Evolutionary conservation across 2,797 vertebrate genomes (phyloP).

Genomic region (Sparus aurata): DNA sequence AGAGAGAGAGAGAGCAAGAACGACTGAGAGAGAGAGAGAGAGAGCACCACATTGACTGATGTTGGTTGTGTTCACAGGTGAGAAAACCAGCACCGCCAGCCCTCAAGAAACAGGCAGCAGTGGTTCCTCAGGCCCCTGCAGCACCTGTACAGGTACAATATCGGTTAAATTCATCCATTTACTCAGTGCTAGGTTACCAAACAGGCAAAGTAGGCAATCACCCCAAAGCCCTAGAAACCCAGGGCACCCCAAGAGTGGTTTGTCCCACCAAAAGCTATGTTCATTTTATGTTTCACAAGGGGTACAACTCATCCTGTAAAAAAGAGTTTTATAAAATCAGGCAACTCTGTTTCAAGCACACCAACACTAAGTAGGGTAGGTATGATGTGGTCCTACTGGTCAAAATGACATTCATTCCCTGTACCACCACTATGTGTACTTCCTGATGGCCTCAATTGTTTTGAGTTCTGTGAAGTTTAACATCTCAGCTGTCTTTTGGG

Average conservation of each 20-base stretch:
- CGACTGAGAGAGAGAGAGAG: neutral
- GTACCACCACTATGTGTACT: neutral
- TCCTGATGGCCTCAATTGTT: neutral
- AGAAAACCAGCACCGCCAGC: constrained; percentile 53
- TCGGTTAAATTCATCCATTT: neutral
- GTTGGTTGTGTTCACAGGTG: constrained; percentile 47
- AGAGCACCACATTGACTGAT: constrained; percentile 3
- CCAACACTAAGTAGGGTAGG: too few species aligned
- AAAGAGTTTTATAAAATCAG: too few species aligned
- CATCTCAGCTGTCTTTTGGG: neutral
- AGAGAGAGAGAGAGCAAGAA: neutral
- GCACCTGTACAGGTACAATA: constrained; percentile 70
- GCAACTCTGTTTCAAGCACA: too few species aligned
- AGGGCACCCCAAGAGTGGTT: neutral
- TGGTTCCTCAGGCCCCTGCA: neutral
- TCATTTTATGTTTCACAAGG: neutral
- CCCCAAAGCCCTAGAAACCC: neutral
- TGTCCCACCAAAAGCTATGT: neutral
- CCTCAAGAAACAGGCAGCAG: constrained; percentile 33
- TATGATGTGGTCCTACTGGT: neutral
- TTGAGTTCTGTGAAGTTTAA: neutral
- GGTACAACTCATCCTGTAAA: too few species aligned
- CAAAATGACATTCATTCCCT: neutral
- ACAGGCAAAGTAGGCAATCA: neutral
- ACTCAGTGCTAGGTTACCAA: neutral